A percentile compares a stretch with the other conserved stretches of the same genome.
These are phyloP conservation scores for Dexiosoma caninum DNA, from an alignment of 2,888 invertebrate genomes.

Conservation along the genomic window DNA sequence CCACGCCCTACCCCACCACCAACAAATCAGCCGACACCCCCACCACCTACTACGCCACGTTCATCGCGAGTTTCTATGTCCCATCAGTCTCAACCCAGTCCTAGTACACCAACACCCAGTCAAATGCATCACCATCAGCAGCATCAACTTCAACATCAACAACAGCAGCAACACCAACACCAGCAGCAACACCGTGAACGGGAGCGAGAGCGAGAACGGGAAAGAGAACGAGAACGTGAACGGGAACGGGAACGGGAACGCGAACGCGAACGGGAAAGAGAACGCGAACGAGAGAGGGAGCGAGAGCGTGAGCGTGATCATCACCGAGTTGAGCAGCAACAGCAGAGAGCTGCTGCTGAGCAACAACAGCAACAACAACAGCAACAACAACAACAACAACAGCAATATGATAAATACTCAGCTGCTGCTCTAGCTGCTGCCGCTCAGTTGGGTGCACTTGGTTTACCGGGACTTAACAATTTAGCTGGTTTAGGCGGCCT, in stretches of 20 bases:
- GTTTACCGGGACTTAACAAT: constrained; percentile 75
- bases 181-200: constrained; percentile 66
- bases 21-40: constrained; percentile 78
- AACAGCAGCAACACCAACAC: constrained; percentile 62
- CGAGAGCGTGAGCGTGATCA: constrained; percentile 73
- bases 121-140: constrained; percentile 68
- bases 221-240: constrained; percentile 65
- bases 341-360: constrained; percentile 65
- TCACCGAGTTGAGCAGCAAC: constrained; percentile 67
- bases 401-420: constrained; percentile 77
- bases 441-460: constrained; percentile 75
- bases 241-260: constrained; percentile 66
- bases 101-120: constrained; percentile 75
- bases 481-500: constrained; percentile 73
- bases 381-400: constrained; percentile 72
- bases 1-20: constrained; percentile 80
- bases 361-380: constrained; percentile 71
- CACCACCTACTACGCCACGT: constrained; percentile 72
- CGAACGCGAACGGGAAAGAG: constrained; percentile 68
- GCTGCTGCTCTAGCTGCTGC: constrained; percentile 79
- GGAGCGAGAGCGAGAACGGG: not conserved
- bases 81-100: constrained; percentile 70
- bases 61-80: constrained; percentile 72
- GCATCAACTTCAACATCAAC: constrained; percentile 70
- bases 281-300: constrained; percentile 68